These are phyloP conservation scores for Crotalus horridus DNA, from an alignment of 2,113 vertebrate species.

Conservation along the genomic window DNA sequence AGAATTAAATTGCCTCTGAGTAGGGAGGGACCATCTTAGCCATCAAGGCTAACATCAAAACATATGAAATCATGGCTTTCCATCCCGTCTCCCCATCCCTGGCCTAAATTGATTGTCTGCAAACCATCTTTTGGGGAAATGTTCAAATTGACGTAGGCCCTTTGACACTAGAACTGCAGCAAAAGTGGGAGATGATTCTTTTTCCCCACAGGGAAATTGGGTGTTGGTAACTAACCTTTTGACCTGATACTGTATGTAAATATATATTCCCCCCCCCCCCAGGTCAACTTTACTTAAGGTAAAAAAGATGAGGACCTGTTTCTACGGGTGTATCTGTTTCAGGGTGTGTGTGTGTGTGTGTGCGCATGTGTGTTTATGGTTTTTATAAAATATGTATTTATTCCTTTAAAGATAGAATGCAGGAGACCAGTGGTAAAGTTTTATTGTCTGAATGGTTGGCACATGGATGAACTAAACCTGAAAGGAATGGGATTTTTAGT, in stretches of 20 bases:
- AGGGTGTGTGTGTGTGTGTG: background rate
- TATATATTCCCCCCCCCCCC: background rate
- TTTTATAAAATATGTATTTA: background rate
- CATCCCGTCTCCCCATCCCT: background rate
- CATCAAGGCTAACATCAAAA: background rate
- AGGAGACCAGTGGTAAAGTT: background rate
- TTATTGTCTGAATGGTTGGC: background rate
- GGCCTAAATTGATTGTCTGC: background rate
- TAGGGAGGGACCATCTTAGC: background rate
- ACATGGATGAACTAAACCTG: background rate
- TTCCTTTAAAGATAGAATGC: background rate
- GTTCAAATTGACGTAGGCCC: too few relatives aligned
- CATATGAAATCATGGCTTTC: background rate
- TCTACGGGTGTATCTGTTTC: background rate
- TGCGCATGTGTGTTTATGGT: background rate
- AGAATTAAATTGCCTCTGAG: background rate
- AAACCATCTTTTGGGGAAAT: background rate
- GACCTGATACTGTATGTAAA: background rate
- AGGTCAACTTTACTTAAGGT: background rate
- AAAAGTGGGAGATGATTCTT: background rate
- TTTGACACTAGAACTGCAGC: background rate
- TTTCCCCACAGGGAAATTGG: background rate
- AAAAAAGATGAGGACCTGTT: background rate
- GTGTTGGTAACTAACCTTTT: background rate
- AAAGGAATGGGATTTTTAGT: background rate